Conservation (phyloP, 2,113 vertebrate genomes). For the Leptobrachium ailaonicum region DNA sequence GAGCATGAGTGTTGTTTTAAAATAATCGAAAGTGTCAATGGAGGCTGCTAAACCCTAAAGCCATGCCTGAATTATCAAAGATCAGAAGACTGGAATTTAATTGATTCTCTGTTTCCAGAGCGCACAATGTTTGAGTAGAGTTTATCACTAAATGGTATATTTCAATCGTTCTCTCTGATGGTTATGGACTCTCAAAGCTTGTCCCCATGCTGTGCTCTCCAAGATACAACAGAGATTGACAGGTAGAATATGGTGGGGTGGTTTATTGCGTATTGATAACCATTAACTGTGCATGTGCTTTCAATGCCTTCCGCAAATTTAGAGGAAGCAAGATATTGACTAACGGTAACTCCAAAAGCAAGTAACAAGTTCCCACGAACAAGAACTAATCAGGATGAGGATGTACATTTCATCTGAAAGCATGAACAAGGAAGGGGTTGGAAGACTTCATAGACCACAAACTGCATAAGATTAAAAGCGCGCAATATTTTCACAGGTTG, state of each 20-base stretch:
- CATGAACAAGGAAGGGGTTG: no score
- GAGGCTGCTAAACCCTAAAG: no score
- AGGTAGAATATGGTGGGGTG: background rate
- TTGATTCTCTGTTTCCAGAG: background rate
- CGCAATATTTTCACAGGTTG: no score
- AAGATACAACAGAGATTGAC: slow-evolving; percentile 10
- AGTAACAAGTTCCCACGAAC: background rate
- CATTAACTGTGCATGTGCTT: slow-evolving; percentile 12
- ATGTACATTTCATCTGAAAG: no score
- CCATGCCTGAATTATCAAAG: background rate
- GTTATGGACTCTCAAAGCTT: slow-evolving; percentile 1
- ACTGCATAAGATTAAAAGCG: no score
- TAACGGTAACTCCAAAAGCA: background rate
- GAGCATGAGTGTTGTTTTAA: no score
- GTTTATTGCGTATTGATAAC: slow-evolving; percentile 20
- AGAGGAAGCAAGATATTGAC: slow-evolving; percentile 11
- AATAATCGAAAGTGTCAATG: no score
- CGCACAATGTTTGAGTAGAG: background rate
- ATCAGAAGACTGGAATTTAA: background rate
- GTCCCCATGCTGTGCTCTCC: slow-evolving; percentile 10
- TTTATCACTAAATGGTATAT: background rate
- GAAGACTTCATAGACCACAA: no score
- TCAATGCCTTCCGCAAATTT: slow-evolving; percentile 13
- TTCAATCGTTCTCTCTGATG: background rate
- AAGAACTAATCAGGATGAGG: no score